These are phyloP conservation scores for Diachrysia chrysitis DNA, from an alignment of 2,888 invertebrate species.

Conservation along the genomic window DNA sequence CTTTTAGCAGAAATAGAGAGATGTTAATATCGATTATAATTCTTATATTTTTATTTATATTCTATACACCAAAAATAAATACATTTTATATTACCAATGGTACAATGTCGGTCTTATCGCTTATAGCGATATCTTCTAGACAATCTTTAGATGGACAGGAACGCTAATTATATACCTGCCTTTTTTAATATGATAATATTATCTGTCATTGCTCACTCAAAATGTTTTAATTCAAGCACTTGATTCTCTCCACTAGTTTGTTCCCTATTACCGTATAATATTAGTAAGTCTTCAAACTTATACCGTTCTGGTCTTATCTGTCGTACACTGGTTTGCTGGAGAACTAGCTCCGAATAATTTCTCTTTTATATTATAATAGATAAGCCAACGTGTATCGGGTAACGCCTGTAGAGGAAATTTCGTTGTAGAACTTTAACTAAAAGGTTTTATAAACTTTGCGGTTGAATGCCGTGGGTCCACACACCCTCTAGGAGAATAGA, in stretches of 20 bases:
- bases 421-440: conserved; percentile 54
- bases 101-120: no score
- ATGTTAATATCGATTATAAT: not conserved
- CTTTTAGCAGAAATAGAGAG: no score
- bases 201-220: conserved; percentile 27
- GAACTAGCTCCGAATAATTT: conserved; percentile 66
- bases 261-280: conserved; percentile 57
- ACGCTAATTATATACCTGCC: no score
- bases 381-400: conserved; percentile 62
- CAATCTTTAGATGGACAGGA: no score
- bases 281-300: conserved; percentile 63
- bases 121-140: no score
- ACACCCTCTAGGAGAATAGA: conserved; percentile 28
- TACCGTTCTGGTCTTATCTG: conserved; percentile 64
- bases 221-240: conserved; percentile 55
- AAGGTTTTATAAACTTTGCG: conserved; percentile 57
- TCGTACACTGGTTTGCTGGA: conserved; percentile 48
- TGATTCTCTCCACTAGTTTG: conserved; percentile 62
- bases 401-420: conserved; percentile 57
- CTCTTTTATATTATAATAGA: conserved; percentile 68
- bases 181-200: no score
- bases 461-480: conserved; percentile 43
- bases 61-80: no score
- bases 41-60: no score
- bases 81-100: no score